Evolutionary conservation across 2,797 vertebrate species (phyloP).

Genomic region (Schizothorax lantsangensis): DNA sequence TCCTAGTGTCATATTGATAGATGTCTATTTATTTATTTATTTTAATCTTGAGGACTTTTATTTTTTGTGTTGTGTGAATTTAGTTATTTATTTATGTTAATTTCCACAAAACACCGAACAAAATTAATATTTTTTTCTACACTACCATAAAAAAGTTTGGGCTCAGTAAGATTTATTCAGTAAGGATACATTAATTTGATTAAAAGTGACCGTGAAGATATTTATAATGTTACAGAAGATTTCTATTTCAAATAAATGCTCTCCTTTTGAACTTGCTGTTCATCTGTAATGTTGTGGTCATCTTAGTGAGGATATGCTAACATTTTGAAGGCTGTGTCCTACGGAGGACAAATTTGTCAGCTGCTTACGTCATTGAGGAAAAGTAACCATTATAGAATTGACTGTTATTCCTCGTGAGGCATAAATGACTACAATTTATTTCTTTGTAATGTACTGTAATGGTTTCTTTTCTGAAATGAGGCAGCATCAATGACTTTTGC

Average conservation of each 20-base stretch:
- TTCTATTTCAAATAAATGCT: not conserved
- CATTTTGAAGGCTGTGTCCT: not conserved
- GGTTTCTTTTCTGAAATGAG: not conserved
- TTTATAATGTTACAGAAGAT: not conserved
- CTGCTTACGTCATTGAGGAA: not conserved
- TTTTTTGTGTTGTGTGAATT: not conserved
- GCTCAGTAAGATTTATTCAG: not conserved
- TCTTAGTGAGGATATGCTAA: not conserved
- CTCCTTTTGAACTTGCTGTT: not conserved
- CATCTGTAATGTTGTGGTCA: not conserved
- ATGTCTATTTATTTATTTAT: not conserved
- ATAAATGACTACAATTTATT: not conserved
- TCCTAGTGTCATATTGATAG: not conserved
- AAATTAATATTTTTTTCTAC: not conserved
- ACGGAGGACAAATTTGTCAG: not conserved
- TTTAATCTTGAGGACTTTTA: not conserved
- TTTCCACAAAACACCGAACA: not conserved
- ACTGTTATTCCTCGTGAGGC: not conserved
- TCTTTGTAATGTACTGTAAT: not conserved
- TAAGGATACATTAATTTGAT: not conserved
- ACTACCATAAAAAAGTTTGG: not conserved
- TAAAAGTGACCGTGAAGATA: not conserved
- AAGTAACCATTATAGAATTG: not conserved
- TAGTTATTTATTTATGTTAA: not conserved
- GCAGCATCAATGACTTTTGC: not conserved